A percentile compares a stretch with the other conserved stretches of the same genome.
Conservation (phyloP, 2,888 invertebrate genomes). For the Phasia obesa region DNA sequence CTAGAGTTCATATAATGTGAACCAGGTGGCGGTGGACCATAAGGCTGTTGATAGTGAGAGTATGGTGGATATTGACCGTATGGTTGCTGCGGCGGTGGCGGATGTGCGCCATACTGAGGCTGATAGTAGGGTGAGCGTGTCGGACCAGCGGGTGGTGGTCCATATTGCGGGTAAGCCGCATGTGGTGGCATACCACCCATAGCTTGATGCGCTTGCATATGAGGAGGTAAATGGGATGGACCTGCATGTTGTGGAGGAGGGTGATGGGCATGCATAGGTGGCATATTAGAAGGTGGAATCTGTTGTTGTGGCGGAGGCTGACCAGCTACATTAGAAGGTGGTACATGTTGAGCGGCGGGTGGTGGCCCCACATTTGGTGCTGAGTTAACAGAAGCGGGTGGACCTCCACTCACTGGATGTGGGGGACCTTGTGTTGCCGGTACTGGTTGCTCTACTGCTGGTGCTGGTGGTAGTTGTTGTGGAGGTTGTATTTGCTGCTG, state of each 20-base stretch:
- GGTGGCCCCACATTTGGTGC: conserved; percentile 57
- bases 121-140: conserved; percentile 81
- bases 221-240: conserved; percentile 81
- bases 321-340: conserved; percentile 51
- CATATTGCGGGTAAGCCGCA: conserved; percentile 80
- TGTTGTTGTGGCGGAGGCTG: conserved; percentile 68
- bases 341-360: conserved; percentile 55
- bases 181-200: conserved; percentile 81
- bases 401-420: conserved; percentile 44
- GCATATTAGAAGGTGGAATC: conserved; percentile 67
- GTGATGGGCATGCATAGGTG: conserved; percentile 74
- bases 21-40: conserved; percentile 79
- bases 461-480: conserved; percentile 31
- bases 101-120: conserved; percentile 82
- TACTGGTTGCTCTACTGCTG: conserved; percentile 57
- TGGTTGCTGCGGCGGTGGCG: conserved; percentile 77
- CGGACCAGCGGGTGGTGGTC: conserved; percentile 79
- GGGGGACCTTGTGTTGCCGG: conserved; percentile 64
- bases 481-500: conserved; percentile 56
- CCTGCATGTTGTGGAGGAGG: conserved; percentile 76
- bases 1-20: conserved; percentile 79
- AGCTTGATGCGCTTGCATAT: conserved; percentile 77
- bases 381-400: conserved; percentile 42
- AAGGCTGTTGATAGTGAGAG: conserved; percentile 82
- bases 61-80: conserved; percentile 81